Conservation (phyloP, 2,797 vertebrate species). For the Anguilla obscura region DNA sequence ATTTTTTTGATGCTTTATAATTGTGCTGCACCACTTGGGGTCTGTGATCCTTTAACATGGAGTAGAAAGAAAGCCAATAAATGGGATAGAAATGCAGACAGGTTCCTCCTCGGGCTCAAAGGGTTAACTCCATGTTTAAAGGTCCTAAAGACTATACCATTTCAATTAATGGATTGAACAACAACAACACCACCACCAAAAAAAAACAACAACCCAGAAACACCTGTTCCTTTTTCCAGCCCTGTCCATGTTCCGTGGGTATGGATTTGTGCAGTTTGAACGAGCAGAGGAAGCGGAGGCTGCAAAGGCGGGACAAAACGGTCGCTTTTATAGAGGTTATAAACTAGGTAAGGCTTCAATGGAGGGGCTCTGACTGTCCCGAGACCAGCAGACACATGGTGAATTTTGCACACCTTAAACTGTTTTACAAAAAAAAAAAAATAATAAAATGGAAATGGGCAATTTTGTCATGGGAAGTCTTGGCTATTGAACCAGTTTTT, state of each 20-base stretch:
- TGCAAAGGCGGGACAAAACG: slow-evolving; percentile 84
- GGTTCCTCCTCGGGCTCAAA: not conserved
- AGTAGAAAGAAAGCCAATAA: too few species aligned
- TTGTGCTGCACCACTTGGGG: too few species aligned
- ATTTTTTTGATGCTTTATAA: too few species aligned
- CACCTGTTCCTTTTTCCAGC: slow-evolving; percentile 83
- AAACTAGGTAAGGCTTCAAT: slow-evolving; percentile 84
- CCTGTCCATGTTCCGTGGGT: slow-evolving; percentile 85
- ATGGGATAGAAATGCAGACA: not conserved
- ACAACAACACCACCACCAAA: too few species aligned
- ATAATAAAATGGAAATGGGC: not conserved
- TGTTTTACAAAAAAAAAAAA: not conserved
- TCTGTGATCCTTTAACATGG: too few species aligned
- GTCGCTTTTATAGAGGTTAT: slow-evolving; percentile 87
- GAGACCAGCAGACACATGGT: slow-evolving; percentile 18
- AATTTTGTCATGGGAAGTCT: not conserved
- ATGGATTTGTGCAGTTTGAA: slow-evolving; percentile 90
- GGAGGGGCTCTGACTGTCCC: slow-evolving; percentile 52
- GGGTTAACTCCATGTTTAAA: not conserved
- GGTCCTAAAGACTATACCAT: not conserved
- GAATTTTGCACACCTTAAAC: not conserved
- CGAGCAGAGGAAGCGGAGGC: slow-evolving; percentile 84
- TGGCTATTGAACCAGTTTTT: not conserved
- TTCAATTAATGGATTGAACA: not conserved
- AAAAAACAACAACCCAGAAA: slow-evolving; percentile 44